A percentile compares a stretch with the other conserved stretches of the same genome.
These are phyloP conservation scores for Oligia strigilis DNA, from an alignment of 2,888 invertebrate genomes.

Conservation along the genomic window DNA sequence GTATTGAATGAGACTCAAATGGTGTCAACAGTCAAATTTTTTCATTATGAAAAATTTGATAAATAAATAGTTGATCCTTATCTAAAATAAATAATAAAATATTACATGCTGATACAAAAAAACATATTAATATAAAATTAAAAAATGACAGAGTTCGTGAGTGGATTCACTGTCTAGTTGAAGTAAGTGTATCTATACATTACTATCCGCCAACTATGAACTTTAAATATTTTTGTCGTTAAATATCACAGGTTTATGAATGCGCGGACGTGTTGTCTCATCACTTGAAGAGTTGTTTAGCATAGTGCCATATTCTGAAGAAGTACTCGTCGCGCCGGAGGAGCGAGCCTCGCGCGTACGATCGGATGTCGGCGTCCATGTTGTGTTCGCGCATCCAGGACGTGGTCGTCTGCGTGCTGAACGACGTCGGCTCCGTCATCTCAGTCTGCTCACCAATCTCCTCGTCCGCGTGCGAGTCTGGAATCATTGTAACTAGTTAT, in stretches of 20 bases:
- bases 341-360: constrained; percentile 96
- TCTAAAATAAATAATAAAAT: constrained; percentile 78
- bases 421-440: constrained; percentile 94
- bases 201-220: constrained; percentile 82
- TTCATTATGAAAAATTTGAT: constrained; percentile 72
- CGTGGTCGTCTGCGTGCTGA: constrained; percentile 97
- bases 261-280: constrained; percentile 78
- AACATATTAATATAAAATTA: constrained; percentile 77
- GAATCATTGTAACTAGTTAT: constrained; percentile 11
- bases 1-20: constrained; percentile 81
- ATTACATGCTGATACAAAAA: constrained; percentile 74
- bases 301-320: constrained; percentile 98
- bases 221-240: constrained; percentile 75
- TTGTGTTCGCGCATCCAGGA: constrained; percentile 98
- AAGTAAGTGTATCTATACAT: constrained; percentile 67
- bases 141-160: constrained; percentile 74
- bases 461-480: constrained; percentile 85
- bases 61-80: constrained; percentile 84
- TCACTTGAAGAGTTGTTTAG: constrained; percentile 95
- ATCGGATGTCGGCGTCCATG: constrained; percentile 98
- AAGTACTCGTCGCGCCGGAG: constrained; percentile 97
- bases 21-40: constrained; percentile 68
- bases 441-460: constrained; percentile 91
- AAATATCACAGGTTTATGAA: constrained; percentile 86
- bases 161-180: constrained; percentile 70